Conservation (phyloP, 2,113 vertebrate species). For the Misgurnus anguillicaudatus region DNA sequence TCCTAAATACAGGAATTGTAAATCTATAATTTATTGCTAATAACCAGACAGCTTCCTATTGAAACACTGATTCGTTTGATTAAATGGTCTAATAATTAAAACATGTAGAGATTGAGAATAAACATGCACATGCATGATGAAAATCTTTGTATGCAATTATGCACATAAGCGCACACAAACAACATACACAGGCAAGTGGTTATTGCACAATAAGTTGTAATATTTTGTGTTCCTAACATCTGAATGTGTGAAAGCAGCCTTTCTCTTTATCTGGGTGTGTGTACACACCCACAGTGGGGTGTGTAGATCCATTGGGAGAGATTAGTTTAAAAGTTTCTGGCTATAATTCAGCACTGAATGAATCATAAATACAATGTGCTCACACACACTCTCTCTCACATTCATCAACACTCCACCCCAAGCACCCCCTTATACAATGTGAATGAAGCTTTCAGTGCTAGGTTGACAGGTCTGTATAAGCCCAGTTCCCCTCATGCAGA, state of each 20-base stretch:
- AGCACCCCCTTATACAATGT: slow-evolving; percentile 56
- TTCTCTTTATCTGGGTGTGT: slow-evolving; percentile 44
- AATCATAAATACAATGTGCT: slow-evolving; percentile 28
- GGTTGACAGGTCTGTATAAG: slow-evolving; percentile 27
- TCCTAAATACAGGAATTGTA: not conserved
- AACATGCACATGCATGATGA: not conserved
- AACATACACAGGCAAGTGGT: not conserved
- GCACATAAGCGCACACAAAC: not conserved
- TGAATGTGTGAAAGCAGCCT: slow-evolving; percentile 36
- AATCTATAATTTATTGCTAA: slow-evolving; percentile 1
- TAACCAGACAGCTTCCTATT: not conserved
- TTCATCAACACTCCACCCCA: slow-evolving; percentile 41
- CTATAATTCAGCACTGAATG: slow-evolving; percentile 9
- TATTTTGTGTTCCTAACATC: slow-evolving; percentile 8
- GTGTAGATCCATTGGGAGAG: slow-evolving; percentile 36
- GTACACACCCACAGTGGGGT: slow-evolving; percentile 39
- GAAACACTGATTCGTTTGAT: not conserved
- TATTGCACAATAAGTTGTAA: not conserved
- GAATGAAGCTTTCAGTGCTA: slow-evolving; percentile 57
- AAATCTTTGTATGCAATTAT: not conserved
- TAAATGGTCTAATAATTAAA: no score
- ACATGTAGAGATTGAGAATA: no score
- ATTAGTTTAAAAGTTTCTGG: slow-evolving; percentile 25
- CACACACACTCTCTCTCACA: slow-evolving; percentile 42
- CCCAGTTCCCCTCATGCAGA: slow-evolving; percentile 36